Conservation (phyloP, 2,113 vertebrate genomes). For the Dermatemys mawii region DNA sequence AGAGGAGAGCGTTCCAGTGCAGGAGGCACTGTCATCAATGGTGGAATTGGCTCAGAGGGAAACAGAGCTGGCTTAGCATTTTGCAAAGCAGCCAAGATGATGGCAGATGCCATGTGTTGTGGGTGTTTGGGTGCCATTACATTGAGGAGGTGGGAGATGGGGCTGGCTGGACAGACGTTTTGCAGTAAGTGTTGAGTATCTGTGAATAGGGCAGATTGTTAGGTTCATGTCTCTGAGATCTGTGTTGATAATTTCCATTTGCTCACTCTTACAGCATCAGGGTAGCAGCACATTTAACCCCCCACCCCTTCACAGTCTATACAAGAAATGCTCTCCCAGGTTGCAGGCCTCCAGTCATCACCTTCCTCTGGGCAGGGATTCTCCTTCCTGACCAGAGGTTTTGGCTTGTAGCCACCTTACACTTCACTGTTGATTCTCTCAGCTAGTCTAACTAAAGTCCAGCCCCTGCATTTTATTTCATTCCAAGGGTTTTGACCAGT, state of each 20-base stretch:
- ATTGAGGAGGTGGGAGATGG: neutral
- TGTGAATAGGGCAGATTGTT: accelerated
- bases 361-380: no score
- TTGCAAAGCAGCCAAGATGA: neutral
- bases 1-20: neutral
- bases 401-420: no score
- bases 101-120: conserved; percentile 8
- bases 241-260: neutral
- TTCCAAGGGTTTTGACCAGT: no score
- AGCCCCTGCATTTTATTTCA: no score
- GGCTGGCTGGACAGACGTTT: neutral
- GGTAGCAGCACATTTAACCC: no score
- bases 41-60: neutral
- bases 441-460: no score
- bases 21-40: neutral
- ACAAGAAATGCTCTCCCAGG: no score
- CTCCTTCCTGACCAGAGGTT: no score
- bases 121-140: neutral
- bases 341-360: no score
- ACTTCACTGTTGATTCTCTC: no score
- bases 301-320: no score
- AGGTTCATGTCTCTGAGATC: neutral
- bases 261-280: neutral
- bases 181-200: neutral
- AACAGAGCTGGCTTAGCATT: neutral